These are phyloP conservation scores for Dexiosoma caninum DNA, from an alignment of 2,888 invertebrate genomes.

Conservation along the genomic window DNA sequence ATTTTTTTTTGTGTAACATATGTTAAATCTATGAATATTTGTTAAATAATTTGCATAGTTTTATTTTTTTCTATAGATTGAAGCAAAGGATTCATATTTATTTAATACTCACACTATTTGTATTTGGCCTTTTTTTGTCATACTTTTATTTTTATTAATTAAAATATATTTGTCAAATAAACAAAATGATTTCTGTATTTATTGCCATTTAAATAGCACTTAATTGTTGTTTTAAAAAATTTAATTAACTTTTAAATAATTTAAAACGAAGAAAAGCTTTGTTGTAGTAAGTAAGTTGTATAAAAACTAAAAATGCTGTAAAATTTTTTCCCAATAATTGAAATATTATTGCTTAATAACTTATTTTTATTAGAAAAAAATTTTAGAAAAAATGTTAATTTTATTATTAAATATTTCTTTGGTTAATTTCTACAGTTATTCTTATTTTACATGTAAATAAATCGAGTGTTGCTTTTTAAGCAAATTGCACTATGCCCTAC, in stretches of 20 bases:
- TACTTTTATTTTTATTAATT: constrained; percentile 55
- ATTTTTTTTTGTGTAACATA: constrained; percentile 29
- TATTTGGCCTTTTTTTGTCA: background rate
- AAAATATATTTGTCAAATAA: constrained; percentile 61
- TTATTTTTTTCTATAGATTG: constrained; percentile 3
- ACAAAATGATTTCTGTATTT: constrained; percentile 53
- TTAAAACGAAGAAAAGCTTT: background rate
- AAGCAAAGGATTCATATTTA: constrained; percentile 14
- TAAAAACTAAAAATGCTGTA: too few species aligned
- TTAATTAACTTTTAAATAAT: constrained; percentile 18
- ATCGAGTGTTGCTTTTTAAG: too few species aligned
- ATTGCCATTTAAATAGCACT: constrained; percentile 39
- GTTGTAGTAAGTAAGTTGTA: too few species aligned
- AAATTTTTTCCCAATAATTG: too few species aligned
- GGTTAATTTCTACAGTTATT: too few species aligned
- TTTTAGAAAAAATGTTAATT: too few species aligned
- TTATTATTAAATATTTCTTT: too few species aligned
- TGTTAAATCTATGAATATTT: constrained; percentile 54
- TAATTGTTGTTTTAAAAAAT: constrained; percentile 30
- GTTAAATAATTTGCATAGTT: constrained; percentile 56
- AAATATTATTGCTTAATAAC: too few species aligned
- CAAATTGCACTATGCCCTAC: too few species aligned
- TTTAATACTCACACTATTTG: constrained; percentile 19
- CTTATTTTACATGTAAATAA: too few species aligned
- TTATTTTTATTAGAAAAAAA: too few species aligned